Conservation (phyloP, 2,797 vertebrate genomes). For the Hydrocynus forskahlii region DNA sequence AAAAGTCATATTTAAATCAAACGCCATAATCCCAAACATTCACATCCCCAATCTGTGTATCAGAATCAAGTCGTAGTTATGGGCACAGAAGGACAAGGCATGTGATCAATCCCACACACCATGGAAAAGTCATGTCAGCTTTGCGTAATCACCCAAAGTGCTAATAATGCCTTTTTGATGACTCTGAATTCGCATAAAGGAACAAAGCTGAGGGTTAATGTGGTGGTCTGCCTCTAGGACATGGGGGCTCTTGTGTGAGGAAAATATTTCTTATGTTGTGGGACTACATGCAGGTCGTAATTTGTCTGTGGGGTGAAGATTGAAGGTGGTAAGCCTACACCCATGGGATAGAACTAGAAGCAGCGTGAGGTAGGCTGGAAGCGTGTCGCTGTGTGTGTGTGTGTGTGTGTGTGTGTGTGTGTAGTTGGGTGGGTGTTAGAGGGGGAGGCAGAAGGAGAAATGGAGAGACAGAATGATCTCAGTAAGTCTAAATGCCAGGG, state of each 20-base stretch:
- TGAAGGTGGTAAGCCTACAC: constrained; percentile 36
- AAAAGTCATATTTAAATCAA: too few species aligned
- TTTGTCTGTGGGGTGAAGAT: constrained; percentile 29
- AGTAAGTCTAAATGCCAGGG: constrained; percentile 44
- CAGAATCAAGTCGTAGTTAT: not conserved
- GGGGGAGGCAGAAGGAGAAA: not conserved
- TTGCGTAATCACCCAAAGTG: constrained; percentile 1
- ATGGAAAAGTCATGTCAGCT: constrained; percentile 27
- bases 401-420: not conserved
- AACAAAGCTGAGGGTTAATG: constrained; percentile 23
- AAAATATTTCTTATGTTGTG: constrained; percentile 14
- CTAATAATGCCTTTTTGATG: constrained; percentile 20
- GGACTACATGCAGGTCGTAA: constrained; percentile 14
- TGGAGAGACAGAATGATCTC: constrained; percentile 17
- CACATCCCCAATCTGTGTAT: not conserved
- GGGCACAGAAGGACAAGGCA: not conserved
- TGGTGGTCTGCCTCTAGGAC: not conserved
- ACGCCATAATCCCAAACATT: not conserved
- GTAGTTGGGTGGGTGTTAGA: not conserved
- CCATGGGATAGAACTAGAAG: constrained; percentile 11
- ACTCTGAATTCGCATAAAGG: constrained; percentile 5
- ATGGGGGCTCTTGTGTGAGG: not conserved
- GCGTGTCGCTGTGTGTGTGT: constrained; percentile 18
- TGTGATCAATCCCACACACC: not conserved
- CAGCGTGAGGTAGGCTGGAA: constrained; percentile 24